A percentile compares a stretch with the other conserved stretches of the same genome.
Evolutionary conservation across 2,797 vertebrate species (phyloP).

Genomic region (Leontopithecus rosalia): DNA sequence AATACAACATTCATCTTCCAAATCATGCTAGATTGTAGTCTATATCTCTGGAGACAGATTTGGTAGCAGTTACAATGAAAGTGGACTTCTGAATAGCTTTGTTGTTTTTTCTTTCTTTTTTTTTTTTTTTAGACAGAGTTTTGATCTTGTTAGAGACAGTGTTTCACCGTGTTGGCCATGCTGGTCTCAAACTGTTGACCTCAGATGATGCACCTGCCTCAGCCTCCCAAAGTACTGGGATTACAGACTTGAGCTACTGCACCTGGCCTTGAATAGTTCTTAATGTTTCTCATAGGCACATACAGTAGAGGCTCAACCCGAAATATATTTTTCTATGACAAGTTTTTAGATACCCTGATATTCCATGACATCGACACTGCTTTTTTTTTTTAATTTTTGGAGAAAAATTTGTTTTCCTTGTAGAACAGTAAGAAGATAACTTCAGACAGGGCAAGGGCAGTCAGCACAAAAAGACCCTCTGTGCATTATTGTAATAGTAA

Average conservation of each 20-base stretch:
- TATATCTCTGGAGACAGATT: background rate
- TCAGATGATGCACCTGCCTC: background rate
- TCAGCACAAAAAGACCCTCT: background rate
- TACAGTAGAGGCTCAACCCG: background rate
- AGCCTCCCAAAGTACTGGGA: background rate
- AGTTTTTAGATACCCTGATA: background rate
- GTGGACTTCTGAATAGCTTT: background rate
- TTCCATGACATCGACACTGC: fast-evolving
- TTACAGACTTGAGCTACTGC: background rate
- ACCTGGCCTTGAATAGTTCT: fast-evolving
- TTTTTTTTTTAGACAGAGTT: no score
- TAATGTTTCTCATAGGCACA: background rate
- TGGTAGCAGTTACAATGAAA: background rate
- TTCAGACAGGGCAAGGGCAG: background rate
- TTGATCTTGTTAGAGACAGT: no score
- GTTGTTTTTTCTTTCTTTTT: no score
- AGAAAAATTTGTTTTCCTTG: background rate
- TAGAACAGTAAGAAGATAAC: background rate
- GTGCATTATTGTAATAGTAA: background rate
- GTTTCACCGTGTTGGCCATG: background rate
- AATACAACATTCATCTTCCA: background rate
- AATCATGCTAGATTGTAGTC: background rate
- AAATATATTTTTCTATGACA: background rate
- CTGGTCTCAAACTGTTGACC: background rate
- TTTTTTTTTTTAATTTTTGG: background rate